Percentiles rank a stretch among this genome's conserved stretches.
Evolutionary conservation across 2,797 vertebrate genomes (phyloP).

Genomic region (Garrulus glandarius): DNA sequence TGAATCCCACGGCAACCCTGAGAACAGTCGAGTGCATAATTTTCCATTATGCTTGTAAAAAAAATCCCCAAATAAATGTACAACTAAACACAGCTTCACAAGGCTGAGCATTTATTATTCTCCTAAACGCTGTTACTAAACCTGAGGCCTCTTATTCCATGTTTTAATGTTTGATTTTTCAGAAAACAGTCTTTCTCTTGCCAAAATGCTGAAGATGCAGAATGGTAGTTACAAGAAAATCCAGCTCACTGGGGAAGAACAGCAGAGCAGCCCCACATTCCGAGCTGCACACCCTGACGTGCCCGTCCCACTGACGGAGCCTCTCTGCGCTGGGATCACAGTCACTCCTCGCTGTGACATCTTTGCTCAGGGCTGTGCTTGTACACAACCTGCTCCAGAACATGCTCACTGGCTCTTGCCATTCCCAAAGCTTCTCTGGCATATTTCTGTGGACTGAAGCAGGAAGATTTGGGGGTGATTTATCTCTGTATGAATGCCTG

Average conservation of each 20-base stretch:
- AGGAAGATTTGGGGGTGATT: background rate
- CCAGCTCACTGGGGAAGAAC: background rate
- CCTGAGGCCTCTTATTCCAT: background rate
- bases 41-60: constrained; percentile 19
- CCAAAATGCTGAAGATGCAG: background rate
- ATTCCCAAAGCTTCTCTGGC: background rate
- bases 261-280: background rate
- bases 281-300: background rate
- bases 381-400: background rate
- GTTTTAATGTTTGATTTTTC: background rate
- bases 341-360: background rate
- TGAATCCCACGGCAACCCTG: background rate
- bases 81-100: background rate
- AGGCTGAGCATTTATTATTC: background rate
- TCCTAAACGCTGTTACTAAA: background rate
- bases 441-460: background rate
- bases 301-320: background rate
- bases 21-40: background rate
- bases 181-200: background rate
- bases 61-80: constrained; percentile 7
- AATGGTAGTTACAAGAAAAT: background rate
- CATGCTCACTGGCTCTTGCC: background rate
- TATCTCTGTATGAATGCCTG: background rate
- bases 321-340: background rate
- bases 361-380: background rate